phyloP scores from a whole-genome alignment of 1,140 invertebrate genomes.

The Drusus annulatus region DNA sequence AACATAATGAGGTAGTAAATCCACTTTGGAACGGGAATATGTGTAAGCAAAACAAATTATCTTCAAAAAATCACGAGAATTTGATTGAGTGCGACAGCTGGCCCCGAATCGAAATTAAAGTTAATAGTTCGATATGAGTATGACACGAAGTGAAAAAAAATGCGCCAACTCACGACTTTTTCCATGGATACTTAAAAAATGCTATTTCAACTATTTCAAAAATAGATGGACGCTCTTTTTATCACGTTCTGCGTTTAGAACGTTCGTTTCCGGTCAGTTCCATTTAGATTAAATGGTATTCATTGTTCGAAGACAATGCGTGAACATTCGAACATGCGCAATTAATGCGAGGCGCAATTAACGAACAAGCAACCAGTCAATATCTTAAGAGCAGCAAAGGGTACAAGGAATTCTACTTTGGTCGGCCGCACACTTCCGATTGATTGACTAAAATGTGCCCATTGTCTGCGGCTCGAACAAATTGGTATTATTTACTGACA shows the following conservation, averaged over 20 bases:
- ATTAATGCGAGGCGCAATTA: neutral
- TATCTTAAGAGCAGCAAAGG: neutral
- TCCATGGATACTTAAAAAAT: neutral
- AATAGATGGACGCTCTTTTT: conserved; percentile 6
- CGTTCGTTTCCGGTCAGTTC: conserved; percentile 5
- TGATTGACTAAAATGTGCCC: neutral
- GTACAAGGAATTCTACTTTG: conserved; percentile 12
- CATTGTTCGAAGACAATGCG: conserved; percentile 18
- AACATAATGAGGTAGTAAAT: conserved; percentile 36
- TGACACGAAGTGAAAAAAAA: neutral
- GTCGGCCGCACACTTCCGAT: conserved; percentile 10
- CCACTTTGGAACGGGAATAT: conserved; percentile 6
- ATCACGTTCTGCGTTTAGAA: neutral
- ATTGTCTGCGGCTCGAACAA: no score
- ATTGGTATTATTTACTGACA: no score
- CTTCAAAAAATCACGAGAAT: conserved; percentile 27
- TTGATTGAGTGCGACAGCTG: conserved; percentile 27
- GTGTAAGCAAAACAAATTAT: conserved; percentile 26
- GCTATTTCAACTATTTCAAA: neutral
- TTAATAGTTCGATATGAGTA: conserved; percentile 22
- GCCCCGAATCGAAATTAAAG: conserved; percentile 14
- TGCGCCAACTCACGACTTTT: neutral
- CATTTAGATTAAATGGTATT: neutral
- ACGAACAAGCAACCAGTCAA: conserved; percentile 14
- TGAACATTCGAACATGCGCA: neutral